Base-by-base conservation (phyloP, 2,888 invertebrate species). In the Horisme vitalbata region DNA sequence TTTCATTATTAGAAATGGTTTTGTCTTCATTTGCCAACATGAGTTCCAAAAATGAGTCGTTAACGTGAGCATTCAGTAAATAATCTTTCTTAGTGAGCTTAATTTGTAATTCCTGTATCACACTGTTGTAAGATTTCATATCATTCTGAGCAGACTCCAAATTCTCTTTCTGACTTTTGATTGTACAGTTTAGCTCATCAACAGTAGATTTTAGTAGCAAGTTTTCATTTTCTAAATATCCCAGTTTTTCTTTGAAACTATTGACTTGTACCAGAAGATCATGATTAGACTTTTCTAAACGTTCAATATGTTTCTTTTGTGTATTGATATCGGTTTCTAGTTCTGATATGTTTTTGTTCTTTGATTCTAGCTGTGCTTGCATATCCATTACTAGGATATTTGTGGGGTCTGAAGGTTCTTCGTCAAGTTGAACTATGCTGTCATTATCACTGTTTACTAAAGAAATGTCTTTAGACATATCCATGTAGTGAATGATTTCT, bases 1-100 rank as follows among this genome's bases (percentile, higher is more conserved):
- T 86, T 57, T 87, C 87, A 56, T 86, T 84, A 54, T 81, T 87
- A 8, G 81, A 72, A 34, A 83, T 69, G 45, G 80, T 66, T 39
- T 72, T 72, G 38, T 84, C 75, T 72, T 88, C 88, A 44, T 75
- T 82, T 1, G 68, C 61, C 37, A 85, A 70, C 73, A 87, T 75
- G 38, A 46, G 63, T 56, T 82, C 79, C 41, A 86, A 53, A 20
- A 69, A 45, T 31, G 45, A 60, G 14, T 83, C 79, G 47, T 56
- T 65, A 13, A 80, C 59, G 41, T 61, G 57, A 5, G 70, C 28
- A 38, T 60, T 63, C 1, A 58, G 45, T 20, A 62, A 27, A 20
- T 50, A 62, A 35, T 77, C 76, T 59, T 75, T 77, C 11, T 68
- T 53, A 1, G 55, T 59, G 14, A 85, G 47, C 59, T 80, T 72